phyloP scores from a whole-genome alignment of 2,888 invertebrate genomes.

The Isoperla grammatica region DNA sequence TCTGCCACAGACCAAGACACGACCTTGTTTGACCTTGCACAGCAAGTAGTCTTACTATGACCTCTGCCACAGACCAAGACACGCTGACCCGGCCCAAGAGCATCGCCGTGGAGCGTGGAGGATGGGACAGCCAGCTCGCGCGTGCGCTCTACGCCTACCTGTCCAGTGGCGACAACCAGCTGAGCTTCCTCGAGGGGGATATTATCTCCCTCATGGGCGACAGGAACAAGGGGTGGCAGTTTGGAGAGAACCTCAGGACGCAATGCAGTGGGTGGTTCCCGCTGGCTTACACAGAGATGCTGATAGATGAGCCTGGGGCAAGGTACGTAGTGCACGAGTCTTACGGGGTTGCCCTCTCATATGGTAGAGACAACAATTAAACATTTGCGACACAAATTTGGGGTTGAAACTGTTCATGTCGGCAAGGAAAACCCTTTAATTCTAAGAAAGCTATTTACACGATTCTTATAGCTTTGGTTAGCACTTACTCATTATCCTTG shows the following conservation, averaged over 20 bases:
- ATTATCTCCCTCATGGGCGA: slow-evolving; percentile 82
- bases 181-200: slow-evolving; percentile 88
- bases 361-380: too few relatives aligned
- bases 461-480: too few relatives aligned
- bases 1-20: too few relatives aligned
- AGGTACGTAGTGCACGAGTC: too few relatives aligned
- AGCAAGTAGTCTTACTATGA: too few relatives aligned
- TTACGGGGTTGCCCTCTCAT: too few relatives aligned
- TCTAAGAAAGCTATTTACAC: too few relatives aligned
- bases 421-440: too few relatives aligned
- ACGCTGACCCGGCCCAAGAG: slow-evolving; percentile 40
- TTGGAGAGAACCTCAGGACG: slow-evolving; percentile 90
- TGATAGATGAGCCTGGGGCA: slow-evolving; percentile 51
- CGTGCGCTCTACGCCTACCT: slow-evolving; percentile 85
- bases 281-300: slow-evolving; percentile 85
- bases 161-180: slow-evolving; percentile 83
- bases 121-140: slow-evolving; percentile 67
- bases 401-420: too few relatives aligned
- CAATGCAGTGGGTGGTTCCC: slow-evolving; percentile 94
- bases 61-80: slow-evolving; percentile 20
- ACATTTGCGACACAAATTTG: too few relatives aligned
- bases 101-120: slow-evolving; percentile 44
- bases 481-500: too few relatives aligned
- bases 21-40: too few relatives aligned
- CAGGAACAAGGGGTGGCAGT: slow-evolving; percentile 93